These are phyloP conservation scores for Homarus americanus DNA, from an alignment of 1,140 invertebrate species.

Conservation along the genomic window DNA sequence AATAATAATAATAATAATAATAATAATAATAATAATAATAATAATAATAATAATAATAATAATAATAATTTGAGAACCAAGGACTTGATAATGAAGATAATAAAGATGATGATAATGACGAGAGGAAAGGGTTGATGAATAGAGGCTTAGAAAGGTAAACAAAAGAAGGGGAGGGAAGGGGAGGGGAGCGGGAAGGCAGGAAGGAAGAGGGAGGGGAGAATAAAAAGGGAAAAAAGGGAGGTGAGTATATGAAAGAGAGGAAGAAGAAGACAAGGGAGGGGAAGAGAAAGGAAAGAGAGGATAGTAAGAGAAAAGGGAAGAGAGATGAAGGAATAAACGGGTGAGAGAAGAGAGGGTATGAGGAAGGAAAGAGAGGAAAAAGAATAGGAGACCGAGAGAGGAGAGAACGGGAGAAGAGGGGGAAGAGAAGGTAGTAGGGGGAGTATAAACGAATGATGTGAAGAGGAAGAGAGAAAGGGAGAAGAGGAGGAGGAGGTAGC, in stretches of 20 bases:
- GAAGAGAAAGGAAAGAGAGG: background rate
- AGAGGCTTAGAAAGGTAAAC: too few relatives aligned
- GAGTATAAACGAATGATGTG: background rate
- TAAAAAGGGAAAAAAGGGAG: constrained; percentile 16
- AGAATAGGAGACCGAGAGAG: background rate
- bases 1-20: too few relatives aligned
- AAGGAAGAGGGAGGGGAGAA: background rate
- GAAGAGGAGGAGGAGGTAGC: background rate
- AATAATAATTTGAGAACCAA: too few relatives aligned
- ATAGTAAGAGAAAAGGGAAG: background rate
- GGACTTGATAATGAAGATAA: too few relatives aligned
- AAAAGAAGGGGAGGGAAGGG: too few relatives aligned
- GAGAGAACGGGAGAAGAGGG: background rate
- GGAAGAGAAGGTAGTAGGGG: background rate
- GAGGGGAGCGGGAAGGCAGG: too few relatives aligned
- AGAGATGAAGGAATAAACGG: background rate
- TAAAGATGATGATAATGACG: too few relatives aligned
- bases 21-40: too few relatives aligned
- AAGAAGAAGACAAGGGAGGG: background rate
- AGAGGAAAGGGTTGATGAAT: too few relatives aligned
- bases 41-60: too few relatives aligned
- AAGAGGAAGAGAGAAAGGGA: background rate
- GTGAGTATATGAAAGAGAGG: background rate
- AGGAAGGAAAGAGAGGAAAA: background rate
- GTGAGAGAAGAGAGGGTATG: background rate